These are phyloP conservation scores for Perizoma flavofasciatum DNA, from an alignment of 2,888 invertebrate genomes.

Conservation along the genomic window DNA sequence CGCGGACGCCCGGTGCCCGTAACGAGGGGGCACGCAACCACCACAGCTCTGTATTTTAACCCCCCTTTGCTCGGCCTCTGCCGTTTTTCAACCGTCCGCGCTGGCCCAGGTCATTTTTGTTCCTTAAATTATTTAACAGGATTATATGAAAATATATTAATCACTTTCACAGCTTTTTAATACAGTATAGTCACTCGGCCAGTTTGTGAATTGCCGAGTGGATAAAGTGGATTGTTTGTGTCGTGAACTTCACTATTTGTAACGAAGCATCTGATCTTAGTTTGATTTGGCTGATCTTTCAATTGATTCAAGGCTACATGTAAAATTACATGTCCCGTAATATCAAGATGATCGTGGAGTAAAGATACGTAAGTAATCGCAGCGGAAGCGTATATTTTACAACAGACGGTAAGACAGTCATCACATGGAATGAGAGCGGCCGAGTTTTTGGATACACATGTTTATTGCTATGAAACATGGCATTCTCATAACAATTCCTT, in stretches of 20 bases:
- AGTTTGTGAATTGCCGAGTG: constrained; percentile 11
- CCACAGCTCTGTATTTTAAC: constrained; percentile 63
- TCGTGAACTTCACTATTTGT: background rate
- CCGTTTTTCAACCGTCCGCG: constrained; percentile 46
- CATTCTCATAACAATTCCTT: constrained; percentile 82
- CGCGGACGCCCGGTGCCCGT: constrained; percentile 63
- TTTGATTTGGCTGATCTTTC: too few relatives aligned
- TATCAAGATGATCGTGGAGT: too few relatives aligned
- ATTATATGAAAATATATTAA: constrained; percentile 37
- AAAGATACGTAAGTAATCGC: too few relatives aligned
- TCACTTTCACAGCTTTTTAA: constrained; percentile 35
- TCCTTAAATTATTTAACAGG: constrained; percentile 52
- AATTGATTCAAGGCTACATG: too few relatives aligned
- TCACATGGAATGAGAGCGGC: constrained; percentile 44
- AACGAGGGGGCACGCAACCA: constrained; percentile 73
- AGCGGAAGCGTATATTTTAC: too few relatives aligned
- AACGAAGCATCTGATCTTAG: too few relatives aligned
- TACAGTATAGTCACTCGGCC: constrained; percentile 14
- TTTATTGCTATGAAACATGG: constrained; percentile 83
- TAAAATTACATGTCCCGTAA: too few relatives aligned
- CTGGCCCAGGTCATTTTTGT: constrained; percentile 50
- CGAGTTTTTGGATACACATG: constrained; percentile 81
- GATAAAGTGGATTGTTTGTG: constrained; percentile 6
- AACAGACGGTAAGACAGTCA: constrained; percentile 10
- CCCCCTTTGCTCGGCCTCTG: constrained; percentile 39